A percentile compares a stretch with the other conserved stretches of the same genome.
Conservation (phyloP, 2,113 vertebrate genomes). For the Clarias macrocephalus region DNA sequence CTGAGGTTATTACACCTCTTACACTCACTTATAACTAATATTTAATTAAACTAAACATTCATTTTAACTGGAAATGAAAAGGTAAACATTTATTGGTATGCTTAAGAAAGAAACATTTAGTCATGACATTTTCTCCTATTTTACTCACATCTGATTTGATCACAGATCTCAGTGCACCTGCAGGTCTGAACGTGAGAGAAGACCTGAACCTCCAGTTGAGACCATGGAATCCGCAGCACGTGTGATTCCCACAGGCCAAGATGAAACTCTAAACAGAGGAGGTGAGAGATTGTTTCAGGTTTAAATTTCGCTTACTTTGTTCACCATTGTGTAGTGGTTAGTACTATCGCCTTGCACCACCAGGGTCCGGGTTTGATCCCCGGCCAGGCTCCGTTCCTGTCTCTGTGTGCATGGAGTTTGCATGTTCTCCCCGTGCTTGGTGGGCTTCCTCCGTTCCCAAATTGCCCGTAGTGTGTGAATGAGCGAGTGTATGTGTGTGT, state of each 20-base stretch:
- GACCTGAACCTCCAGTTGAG: constrained; percentile 51
- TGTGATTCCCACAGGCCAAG: constrained; percentile 26
- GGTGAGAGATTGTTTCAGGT: constrained; percentile 51
- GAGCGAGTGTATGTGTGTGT: no score
- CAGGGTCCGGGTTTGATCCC: no score
- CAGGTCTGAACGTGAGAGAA: not conserved
- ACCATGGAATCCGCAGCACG: not conserved
- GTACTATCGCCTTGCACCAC: no score
- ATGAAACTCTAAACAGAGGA: constrained; percentile 50
- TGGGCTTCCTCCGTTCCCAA: no score
- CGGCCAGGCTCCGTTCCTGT: no score
- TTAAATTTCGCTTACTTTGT: not conserved
- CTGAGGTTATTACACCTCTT: not conserved
- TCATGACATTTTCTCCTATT: not conserved
- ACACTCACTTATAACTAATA: not conserved
- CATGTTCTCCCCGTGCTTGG: no score
- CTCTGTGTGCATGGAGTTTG: no score
- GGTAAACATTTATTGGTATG: not conserved
- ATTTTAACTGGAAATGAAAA: not conserved
- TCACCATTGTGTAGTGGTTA: not conserved
- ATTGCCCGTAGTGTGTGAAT: no score
- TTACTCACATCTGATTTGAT: not conserved
- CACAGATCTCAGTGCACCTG: constrained; percentile 41
- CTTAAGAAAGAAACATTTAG: not conserved
- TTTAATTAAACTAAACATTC: no score